Base-by-base conservation (phyloP, 1,140 invertebrate species). In the Anthonomus grandis region DNA sequence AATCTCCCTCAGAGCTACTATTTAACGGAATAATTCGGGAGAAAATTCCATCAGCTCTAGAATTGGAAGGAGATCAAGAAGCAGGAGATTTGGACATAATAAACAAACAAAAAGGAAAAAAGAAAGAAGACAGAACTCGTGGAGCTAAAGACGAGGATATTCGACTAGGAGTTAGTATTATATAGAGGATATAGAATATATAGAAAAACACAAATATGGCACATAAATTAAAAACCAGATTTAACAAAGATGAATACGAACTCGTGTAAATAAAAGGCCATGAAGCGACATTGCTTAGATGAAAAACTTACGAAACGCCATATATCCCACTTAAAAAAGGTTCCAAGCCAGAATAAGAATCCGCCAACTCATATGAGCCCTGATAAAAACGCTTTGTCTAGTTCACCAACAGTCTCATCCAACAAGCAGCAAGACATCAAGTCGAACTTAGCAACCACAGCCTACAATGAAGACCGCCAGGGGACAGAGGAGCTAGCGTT, bases 1-100 rank as follows among this genome's bases (percentile, higher is more conserved):
- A 67, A 60, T 64, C 72, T 9, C 44, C 73, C 4, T 56, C 69
- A 2, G 68, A 72, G 64, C 39, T 74, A 24, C 59, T 75, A 6
- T 74, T 70, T 27, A 18, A 18, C 15, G 38, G 69, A 49, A 57
- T 64, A 23, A 59, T 65, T 24, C 53, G 56, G 34, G 69, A 70
- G 47, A 67, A 66, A 61, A 60, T 73, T 52, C 63, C 66, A 36
- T 56, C 53, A 34, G 38, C 58, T 38, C 18, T 4, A 4, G 12
- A 22, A 4, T 44, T 48, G 19, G 8, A 19, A 12, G n/a, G 6
- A 15, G 61, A 63, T 41, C 42, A 49, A 54, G 60, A 63, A 48
- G 63, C 59, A 1, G 15, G 39, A 27, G 61, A 65, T 37, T 63
- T 22, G 23, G 63, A 64, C 46, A 47, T 57, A 37, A 41, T 60